A percentile compares a stretch with the other conserved stretches of the same genome.
Conservation (phyloP, 1,140 invertebrate species). For the Teleogryllus occipitalis region DNA sequence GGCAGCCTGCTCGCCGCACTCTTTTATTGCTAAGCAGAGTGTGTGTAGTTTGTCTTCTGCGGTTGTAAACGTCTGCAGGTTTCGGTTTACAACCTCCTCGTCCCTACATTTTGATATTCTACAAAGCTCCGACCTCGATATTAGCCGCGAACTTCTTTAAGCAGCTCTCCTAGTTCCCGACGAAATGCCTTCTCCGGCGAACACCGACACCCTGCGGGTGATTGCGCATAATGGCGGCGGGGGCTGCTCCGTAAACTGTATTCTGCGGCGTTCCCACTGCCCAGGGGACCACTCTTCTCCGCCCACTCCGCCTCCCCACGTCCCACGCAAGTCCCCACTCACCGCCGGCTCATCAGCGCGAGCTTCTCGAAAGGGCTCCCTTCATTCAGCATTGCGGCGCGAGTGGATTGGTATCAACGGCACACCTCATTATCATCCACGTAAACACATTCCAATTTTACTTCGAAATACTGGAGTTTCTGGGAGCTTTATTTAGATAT, state of each 20-base stretch:
- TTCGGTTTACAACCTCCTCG: neutral
- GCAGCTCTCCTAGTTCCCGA: neutral
- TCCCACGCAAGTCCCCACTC: no score
- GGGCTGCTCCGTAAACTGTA: neutral
- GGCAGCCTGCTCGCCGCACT: neutral
- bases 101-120: slow-evolving; percentile 5
- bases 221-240: slow-evolving; percentile 2
- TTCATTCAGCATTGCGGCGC: no score
- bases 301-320: no score
- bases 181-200: neutral
- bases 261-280: no score
- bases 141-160: neutral
- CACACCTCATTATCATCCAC: no score
- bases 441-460: no score
- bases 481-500: no score
- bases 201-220: neutral
- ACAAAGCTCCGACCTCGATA: neutral
- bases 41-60: slow-evolving; percentile 3
- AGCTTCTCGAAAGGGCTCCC: no score
- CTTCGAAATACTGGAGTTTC: no score
- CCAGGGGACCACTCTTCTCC: no score
- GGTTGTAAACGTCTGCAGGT: slow-evolving; percentile 3
- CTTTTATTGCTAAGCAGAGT: slow-evolving; percentile 2
- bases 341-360: no score
- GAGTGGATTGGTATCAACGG: no score